A percentile compares a stretch with the other conserved stretches of the same genome.
These are phyloP conservation scores for Craseonycteris thonglongyai DNA, from an alignment of 2,113 vertebrate genomes.

Conservation along the genomic window DNA sequence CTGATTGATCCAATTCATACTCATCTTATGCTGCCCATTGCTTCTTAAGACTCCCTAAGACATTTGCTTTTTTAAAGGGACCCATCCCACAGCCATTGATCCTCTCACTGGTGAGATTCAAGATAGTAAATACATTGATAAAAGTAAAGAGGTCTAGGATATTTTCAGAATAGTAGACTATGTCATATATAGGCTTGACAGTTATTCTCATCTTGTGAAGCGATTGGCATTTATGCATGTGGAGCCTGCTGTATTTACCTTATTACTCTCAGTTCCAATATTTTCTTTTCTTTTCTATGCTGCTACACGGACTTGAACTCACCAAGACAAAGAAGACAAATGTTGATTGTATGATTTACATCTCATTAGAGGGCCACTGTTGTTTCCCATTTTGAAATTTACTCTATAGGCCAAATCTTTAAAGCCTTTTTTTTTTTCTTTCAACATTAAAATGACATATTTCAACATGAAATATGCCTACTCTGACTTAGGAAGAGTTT, in stretches of 20 bases:
- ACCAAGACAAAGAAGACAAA: conserved; percentile 35
- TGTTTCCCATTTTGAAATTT: conserved; percentile 46
- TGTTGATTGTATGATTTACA: conserved; percentile 11
- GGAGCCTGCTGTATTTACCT: neutral
- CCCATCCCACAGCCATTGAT: neutral
- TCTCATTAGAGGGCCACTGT: conserved; percentile 20
- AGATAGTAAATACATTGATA: neutral
- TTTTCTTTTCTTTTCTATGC: neutral
- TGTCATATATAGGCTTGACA: neutral
- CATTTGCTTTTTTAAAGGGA: neutral
- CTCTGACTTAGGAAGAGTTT: neutral
- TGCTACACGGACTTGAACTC: conserved; percentile 23
- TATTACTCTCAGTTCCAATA: neutral
- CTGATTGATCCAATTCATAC: neutral
- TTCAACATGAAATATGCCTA: conserved; percentile 24
- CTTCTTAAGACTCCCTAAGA: neutral
- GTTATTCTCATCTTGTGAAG: neutral
- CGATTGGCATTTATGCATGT: neutral
- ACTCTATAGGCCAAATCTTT: conserved; percentile 31
- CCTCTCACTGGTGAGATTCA: neutral
- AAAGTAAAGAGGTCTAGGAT: neutral
- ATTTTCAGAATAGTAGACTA: neutral
- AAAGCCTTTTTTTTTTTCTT: conserved; percentile 23
- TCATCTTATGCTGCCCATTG: neutral
- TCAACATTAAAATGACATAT: conserved; percentile 23